Percentiles rank a stretch among this genome's conserved stretches.
Conservation (phyloP, 2,797 vertebrate species). For the Microctenopoma stevenorrisi region DNA sequence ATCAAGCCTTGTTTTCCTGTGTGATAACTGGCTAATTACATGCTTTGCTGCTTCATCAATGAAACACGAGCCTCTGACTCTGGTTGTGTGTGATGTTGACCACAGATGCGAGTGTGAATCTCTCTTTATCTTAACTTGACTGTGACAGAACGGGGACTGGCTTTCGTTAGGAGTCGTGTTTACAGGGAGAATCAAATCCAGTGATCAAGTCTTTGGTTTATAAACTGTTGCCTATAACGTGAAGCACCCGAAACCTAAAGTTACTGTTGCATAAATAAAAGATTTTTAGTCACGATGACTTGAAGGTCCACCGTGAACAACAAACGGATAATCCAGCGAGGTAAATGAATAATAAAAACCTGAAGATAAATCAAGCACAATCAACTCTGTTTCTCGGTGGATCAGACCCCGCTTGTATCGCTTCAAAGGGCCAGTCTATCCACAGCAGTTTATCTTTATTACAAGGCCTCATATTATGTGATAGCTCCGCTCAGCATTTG, state of each 20-base stretch:
- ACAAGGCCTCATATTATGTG: constrained; percentile 38
- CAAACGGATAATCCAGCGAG: constrained; percentile 1
- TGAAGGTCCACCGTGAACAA: neutral
- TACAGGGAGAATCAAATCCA: neutral
- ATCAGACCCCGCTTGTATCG: constrained; percentile 19
- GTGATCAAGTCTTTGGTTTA: too few species aligned
- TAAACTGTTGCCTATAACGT: too few species aligned
- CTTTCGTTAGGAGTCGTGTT: neutral
- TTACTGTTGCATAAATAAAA: neutral
- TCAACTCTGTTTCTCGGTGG: constrained; percentile 5
- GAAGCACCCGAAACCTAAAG: neutral
- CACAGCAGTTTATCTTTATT: constrained; percentile 50
- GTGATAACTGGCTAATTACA: constrained; percentile 68
- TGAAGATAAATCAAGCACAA: constrained; percentile 4
- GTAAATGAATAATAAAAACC: constrained; percentile 26
- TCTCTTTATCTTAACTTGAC: neutral
- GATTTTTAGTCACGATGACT: neutral
- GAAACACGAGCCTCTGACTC: constrained; percentile 62
- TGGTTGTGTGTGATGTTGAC: constrained; percentile 45
- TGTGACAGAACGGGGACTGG: neutral
- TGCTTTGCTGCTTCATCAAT: constrained; percentile 61
- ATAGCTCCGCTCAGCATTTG: constrained; percentile 54
- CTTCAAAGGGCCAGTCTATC: constrained; percentile 42
- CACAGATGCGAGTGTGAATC: constrained; percentile 8
- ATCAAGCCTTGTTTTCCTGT: constrained; percentile 57